Evolutionary conservation across 2,888 invertebrate species (phyloP), one percentile per base, ranked within the genome.

Genomic region (Synergus laeviventris): DNA sequence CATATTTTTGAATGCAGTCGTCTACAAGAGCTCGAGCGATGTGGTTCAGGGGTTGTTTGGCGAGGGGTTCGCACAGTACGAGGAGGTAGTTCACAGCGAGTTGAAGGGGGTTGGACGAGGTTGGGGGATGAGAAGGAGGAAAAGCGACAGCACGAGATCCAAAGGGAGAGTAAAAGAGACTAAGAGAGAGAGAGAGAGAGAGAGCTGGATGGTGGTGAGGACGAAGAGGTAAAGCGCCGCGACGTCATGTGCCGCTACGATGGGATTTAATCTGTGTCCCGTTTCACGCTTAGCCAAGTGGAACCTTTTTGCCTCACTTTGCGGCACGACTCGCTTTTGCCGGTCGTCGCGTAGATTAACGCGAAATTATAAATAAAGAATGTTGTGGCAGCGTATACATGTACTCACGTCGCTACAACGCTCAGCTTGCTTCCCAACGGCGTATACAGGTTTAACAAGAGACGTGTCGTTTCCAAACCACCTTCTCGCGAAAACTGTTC

Each of bases 181-280:
- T 31, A 75, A 21, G 74, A 74, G 66, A 73, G 59, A 36, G 76
- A 76, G 76, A 56, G 76, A 81, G 74, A 81, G 59, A 66, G 78
- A 59, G 75, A 38, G 70, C 64, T 76, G 66, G 66, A 79, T 76
- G 76, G 77, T 78, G 76, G 73, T 78, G 80, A 80, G 77, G 81
- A 81, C 76, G 80, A 82, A 76, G 77, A 77, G 79, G 77, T 79
- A 82, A 84, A 84, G 86, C 84, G 86, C 82, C 87, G 86, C 86
- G 86, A 87, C 87, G 86, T 86, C 87, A 86, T 87, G 85, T 86
- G 84, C 85, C 86, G 81, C 83, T 79, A 89, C 90, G 91, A 91
- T 91, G 90, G 92, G 91, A 92, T 92, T 92, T 92, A 92, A 92
- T 92, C 92, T 92, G 91, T 92, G 92, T 92, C 91, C 92, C 91